Evolutionary conservation across 2,113 vertebrate species (phyloP).

Genomic region (Pantherophis guttatus): DNA sequence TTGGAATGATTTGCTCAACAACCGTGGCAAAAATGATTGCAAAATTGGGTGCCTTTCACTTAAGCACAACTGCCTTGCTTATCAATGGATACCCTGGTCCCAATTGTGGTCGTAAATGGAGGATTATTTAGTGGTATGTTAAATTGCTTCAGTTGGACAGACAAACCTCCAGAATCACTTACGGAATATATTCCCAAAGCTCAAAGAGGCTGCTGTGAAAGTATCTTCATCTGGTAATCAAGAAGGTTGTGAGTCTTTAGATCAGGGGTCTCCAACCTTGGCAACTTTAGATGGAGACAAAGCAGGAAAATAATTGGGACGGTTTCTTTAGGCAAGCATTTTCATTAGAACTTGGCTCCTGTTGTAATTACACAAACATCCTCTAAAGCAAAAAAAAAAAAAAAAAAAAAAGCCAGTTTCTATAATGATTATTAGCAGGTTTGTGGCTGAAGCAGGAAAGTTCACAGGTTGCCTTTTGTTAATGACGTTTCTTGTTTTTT

Average conservation of each 20-base stretch:
- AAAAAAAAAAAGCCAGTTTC: neutral
- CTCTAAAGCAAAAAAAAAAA: neutral
- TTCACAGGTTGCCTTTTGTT: conserved; percentile 16
- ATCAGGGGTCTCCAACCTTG: neutral
- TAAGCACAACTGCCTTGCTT: no score
- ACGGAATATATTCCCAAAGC: neutral
- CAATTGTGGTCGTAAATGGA: no score
- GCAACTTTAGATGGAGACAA: conserved; percentile 1
- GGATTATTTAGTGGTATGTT: neutral
- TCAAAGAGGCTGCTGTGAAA: conserved; percentile 28
- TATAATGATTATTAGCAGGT: conserved; percentile 20
- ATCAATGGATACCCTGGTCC: no score
- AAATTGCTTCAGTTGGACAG: neutral
- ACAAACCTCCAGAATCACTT: neutral
- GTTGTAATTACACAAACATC: conserved; percentile 15
- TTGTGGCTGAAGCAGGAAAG: neutral
- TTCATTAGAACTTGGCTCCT: neutral
- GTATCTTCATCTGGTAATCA: conserved; percentile 5
- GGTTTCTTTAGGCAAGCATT: conserved; percentile 15
- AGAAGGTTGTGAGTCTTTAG: conserved; percentile 9
- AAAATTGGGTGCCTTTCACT: no score
- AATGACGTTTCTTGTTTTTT: neutral
- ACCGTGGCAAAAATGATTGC: no score
- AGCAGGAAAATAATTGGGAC: conserved; percentile 20
- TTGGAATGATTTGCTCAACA: no score